phyloP scores from a whole-genome alignment of 2,888 invertebrate genomes.

The Petrolisthes cinctipes region DNA sequence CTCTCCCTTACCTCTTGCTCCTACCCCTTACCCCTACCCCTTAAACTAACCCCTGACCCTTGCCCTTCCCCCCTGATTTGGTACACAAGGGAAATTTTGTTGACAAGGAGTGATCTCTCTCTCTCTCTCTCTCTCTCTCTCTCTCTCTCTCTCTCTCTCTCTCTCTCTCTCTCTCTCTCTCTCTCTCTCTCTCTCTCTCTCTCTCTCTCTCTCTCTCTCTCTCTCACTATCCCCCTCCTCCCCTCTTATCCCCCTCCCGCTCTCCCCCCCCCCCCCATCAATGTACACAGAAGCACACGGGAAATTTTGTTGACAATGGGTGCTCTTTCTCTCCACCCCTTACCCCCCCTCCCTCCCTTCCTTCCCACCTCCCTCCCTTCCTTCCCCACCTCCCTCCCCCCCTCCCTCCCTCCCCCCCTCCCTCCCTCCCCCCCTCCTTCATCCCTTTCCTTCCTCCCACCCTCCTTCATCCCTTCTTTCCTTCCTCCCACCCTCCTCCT shows the following conservation, averaged over 20 bases:
- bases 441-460: neutral
- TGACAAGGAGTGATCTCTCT: conserved; percentile 15
- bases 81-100: too few species aligned
- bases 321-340: neutral
- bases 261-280: neutral
- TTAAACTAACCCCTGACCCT: neutral
- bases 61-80: conserved; percentile 1
- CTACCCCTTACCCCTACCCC: too few species aligned
- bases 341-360: neutral
- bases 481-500: neutral
- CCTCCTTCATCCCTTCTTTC: neutral
- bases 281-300: too few species aligned
- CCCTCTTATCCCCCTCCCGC: neutral
- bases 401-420: neutral
- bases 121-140: neutral
- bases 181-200: conserved; percentile 3
- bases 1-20: neutral
- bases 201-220: conserved; percentile 12
- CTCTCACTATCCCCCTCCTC: neutral
- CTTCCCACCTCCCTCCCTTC: neutral
- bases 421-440: neutral
- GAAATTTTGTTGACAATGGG: neutral
- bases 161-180: neutral
- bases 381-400: neutral
- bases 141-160: neutral